Base-by-base conservation (phyloP, 2,797 vertebrate species). In the Catharus ustulatus region DNA sequence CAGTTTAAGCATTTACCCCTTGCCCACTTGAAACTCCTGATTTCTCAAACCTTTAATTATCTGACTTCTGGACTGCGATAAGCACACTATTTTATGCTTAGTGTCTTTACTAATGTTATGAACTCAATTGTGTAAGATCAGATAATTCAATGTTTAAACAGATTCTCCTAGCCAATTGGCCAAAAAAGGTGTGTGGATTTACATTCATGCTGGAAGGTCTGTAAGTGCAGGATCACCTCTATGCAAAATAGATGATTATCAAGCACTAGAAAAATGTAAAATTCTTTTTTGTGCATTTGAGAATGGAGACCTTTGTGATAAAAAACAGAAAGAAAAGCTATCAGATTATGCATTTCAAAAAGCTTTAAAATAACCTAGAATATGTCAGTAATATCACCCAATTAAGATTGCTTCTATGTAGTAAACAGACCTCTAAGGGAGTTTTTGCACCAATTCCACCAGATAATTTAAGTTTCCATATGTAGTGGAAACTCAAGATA, bases 101-200 rank as follows among this genome's bases (percentile, higher is more conserved):
- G 9, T 27, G 75, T 61, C 68, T 85, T 49, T 68, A 27, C 42
- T 68, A 67, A 77, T 89, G 7, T 84, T 95, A 91, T 77, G 4
- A 69, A 94, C 63, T 95, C 88, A 82, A 23, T 71, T 87, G 45
- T n/a, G 40, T 57, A 89, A 84, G 51, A 76, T 79, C 77, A 93
- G 93, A 51, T 91, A 96, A 97, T 95, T 93, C 24, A 46, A 46
- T 91, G 76, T 93, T 96, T 94, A 96, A 97, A 89, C 17, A 72
- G 52, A 93, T 84, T 92, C 94, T 80, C 46, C 55, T 64, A 94
- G 51, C 54, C 74, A 95, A 84, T 94, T 97, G 85, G 29, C 20
- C 4, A 93, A 69, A 89, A 93, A 88, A 93, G 30, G 8, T 58
- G 5, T 57, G 5, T 90, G 84, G 76, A 84, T 95, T 96, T 95